Evolutionary conservation across 1,140 invertebrate genomes (phyloP), one percentile per base, ranked within the genome.

Genomic region (Halesus radiatus): DNA sequence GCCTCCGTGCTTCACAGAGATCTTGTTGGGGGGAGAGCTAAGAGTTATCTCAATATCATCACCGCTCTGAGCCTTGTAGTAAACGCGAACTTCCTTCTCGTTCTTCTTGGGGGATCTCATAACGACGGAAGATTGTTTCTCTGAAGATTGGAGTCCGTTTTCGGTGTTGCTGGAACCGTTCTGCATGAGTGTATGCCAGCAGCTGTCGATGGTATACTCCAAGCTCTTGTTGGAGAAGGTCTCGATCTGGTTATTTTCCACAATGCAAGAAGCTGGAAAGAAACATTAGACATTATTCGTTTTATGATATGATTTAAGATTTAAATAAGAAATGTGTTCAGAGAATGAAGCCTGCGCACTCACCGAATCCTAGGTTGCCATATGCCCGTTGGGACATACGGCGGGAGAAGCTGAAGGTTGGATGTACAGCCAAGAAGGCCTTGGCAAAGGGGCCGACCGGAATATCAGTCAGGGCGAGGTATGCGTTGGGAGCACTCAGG

Each of bases 211-310:
- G 15, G 87, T 84, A 70, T 92, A 85, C 3, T 90, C 86, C 83
- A 92, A 93, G 16, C 86, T 87, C 15, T 86, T 88, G 81, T 91
- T 90, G 84, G 92, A 92, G 87, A 94, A 94, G 0, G 93, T 94
- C 78, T 87, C 90, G 15, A 90, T 88, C 53, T 85, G 84, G 13
- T 85, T 87, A 3, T 87, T 85, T 80, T 94, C 93, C 56, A 94
- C 83, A n/a, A 88, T 85, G 84, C 94, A 95, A 56, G 84, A 87
- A 53, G 88, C 93, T 94, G 20, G 0, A 70, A 88, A 87, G 78
- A 79, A 32, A 83, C 84, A 23, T n/a, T 72, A 50, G 3, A 37
- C 7, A 37, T 37, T 37, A 4, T 7, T n/a, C n/a, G n/a, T n/a
- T 45, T 0, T 4, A 45, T 45, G 37, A 13, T 45, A 45, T 45